Evolutionary conservation across 1,140 invertebrate genomes (phyloP), one percentile per base, ranked within the genome.

Genomic region (Lanistes nyassanus): DNA sequence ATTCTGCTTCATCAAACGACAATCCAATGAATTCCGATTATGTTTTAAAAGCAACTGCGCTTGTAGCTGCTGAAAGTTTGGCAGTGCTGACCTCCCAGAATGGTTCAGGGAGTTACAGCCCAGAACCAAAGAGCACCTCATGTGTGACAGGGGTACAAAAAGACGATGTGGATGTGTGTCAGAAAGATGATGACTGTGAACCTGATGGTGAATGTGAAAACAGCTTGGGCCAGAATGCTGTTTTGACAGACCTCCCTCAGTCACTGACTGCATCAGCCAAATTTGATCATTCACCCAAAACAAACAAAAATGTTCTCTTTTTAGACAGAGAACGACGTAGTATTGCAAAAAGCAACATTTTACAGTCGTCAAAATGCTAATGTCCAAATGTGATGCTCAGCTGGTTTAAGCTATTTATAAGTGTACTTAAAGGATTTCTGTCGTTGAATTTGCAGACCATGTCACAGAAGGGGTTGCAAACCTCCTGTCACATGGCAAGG

Each of bases 321-420:
- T 51, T 68, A n/a, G 76, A 77, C 51, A 74, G 74, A 36, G 78
- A 78, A 53, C 79, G 77, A 21, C 73, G 74, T n/a, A 72, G 53
- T 65, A 74, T 76, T 56, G 65, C 71, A 21, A 81, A 79, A 73
- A 77, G 76, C 42, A 76, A 76, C 53, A 67, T 81, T 23, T 67
- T 81, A 56, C 80, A 81, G 66, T 78, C 80, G 62, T 81, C 80
- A 7, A 81, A 81, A 71, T 81, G 80, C 62, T 81, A 53, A 81
- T 56, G 5, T n/a, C n/a, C n/a, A 16, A 47, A 0, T 47, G 42
- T 47, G 42, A 47, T 47, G 42, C 42, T 47, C 1, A 47, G 19
- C 42, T 47, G 42, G 42, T 47, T 47, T 47, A 47, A 47, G 9
- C 9, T 6, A 6, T 47, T n/a, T n/a, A n/a, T n/a, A n/a, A n/a